Evolutionary conservation across 2,797 vertebrate species (phyloP).

Genomic region (Pipistrellus pipistrellus): DNA sequence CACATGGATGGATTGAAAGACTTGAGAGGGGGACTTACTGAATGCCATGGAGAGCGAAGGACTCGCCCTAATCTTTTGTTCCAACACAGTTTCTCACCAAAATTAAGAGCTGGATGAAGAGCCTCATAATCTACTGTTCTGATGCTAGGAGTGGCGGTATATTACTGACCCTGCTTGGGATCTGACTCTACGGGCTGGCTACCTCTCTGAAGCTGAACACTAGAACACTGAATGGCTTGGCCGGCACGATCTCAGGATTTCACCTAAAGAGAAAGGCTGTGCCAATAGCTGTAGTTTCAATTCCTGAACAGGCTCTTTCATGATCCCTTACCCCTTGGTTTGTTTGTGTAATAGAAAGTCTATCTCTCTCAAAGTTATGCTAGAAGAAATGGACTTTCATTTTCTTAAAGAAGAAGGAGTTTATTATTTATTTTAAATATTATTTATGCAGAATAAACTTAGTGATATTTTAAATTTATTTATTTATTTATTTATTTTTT

Average conservation of each 20-base stretch:
- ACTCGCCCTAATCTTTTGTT: not conserved
- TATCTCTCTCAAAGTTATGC: not conserved
- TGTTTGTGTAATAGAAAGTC: not conserved
- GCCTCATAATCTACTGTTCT: not conserved
- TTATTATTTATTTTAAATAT: conserved; percentile 14
- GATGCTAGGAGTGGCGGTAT: not conserved
- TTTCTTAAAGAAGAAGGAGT: not conserved
- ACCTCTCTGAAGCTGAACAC: not conserved
- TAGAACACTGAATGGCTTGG: not conserved
- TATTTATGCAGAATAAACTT: not conserved
- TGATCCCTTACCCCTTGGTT: not conserved
- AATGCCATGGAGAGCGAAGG: not conserved
- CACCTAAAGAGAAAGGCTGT: not conserved
- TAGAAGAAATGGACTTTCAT: not conserved
- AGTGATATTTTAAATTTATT: too few species aligned
- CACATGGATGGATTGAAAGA: not conserved
- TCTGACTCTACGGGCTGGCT: not conserved
- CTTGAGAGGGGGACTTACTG: not conserved
- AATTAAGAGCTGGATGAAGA: not conserved
- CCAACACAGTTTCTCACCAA: not conserved
- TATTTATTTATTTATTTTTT: too few species aligned
- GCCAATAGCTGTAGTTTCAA: not conserved
- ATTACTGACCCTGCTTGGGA: not conserved
- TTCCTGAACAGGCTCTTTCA: not conserved
- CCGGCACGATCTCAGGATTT: not conserved